phyloP scores from a whole-genome alignment of 2,888 invertebrate species.

The Prosopocoilus inquinatus region DNA sequence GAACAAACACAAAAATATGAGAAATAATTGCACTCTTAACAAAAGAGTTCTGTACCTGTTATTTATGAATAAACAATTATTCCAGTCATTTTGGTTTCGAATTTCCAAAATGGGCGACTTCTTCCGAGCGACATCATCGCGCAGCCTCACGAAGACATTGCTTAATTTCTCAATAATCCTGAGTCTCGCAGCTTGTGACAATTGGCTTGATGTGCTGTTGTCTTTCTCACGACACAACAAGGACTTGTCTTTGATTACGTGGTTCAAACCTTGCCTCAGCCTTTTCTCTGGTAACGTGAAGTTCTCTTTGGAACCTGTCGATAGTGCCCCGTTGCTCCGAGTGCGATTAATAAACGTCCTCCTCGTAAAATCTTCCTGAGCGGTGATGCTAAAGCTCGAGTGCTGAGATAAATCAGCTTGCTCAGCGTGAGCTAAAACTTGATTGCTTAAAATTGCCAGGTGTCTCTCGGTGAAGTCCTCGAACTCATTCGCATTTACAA shows the following conservation, averaged over 20 bases:
- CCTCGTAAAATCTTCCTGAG: too few species aligned
- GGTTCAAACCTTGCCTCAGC: constrained; percentile 24
- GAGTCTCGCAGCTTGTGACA: neutral
- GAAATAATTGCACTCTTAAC: neutral
- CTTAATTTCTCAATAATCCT: constrained; percentile 51
- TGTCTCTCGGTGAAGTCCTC: too few species aligned
- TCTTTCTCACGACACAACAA: constrained; percentile 23
- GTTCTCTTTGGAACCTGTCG: constrained; percentile 13
- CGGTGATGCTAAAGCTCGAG: too few species aligned
- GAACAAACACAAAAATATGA: neutral
- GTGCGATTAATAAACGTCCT: too few species aligned
- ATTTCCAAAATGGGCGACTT: constrained; percentile 31
- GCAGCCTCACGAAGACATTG: constrained; percentile 47
- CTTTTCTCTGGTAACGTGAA: constrained; percentile 5
- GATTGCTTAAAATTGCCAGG: too few species aligned
- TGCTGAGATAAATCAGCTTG: too few species aligned
- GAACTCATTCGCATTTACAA: too few species aligned
- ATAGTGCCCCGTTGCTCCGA: neutral
- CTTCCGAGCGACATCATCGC: constrained; percentile 49
- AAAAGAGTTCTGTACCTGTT: constrained; percentile 50
- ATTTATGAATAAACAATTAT: constrained; percentile 54
- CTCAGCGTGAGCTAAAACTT: too few species aligned
- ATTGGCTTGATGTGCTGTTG: neutral
- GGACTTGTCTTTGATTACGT: constrained; percentile 30
- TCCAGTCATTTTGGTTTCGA: constrained; percentile 54